Evolutionary conservation across 37 sponge, comb jelly and placozoan species (phyloP).

Genomic region (Beroe ovata): DNA sequence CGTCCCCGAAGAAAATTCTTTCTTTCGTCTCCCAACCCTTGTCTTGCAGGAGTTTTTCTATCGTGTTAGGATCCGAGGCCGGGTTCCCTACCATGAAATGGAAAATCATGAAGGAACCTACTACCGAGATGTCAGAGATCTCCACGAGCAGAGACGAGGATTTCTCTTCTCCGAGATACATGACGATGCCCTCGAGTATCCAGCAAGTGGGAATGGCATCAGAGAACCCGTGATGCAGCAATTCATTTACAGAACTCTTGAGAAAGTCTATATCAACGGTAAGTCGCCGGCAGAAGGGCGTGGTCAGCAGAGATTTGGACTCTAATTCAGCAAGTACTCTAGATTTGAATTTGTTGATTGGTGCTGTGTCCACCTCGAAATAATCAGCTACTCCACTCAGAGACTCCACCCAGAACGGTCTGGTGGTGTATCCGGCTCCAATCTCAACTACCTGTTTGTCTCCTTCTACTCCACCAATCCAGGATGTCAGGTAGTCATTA

Average conservation of each 20-base stretch:
- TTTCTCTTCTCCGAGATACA: neutral
- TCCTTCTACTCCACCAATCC: neutral
- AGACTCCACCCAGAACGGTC: neutral
- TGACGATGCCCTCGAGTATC: neutral
- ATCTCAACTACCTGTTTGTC: neutral
- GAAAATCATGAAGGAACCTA: neutral
- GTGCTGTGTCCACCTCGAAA: neutral
- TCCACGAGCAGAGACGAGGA: neutral
- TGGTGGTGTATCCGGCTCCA: neutral
- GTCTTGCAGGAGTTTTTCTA: neutral
- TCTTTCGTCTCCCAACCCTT: neutral
- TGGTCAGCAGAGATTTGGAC: neutral
- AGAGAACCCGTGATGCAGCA: neutral
- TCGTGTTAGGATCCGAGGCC: neutral
- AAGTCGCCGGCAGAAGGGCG: neutral
- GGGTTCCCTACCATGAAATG: neutral
- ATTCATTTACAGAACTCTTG: neutral
- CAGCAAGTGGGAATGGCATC: neutral
- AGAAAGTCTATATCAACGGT: neutral
- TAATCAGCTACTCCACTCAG: neutral
- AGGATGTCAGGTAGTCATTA: neutral
- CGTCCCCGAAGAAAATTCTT: neutral
- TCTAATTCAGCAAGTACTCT: neutral
- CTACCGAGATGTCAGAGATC: neutral
- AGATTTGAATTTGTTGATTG: neutral